Conservation (phyloP, 2,888 invertebrate genomes). For the Luperina nickerlii region DNA sequence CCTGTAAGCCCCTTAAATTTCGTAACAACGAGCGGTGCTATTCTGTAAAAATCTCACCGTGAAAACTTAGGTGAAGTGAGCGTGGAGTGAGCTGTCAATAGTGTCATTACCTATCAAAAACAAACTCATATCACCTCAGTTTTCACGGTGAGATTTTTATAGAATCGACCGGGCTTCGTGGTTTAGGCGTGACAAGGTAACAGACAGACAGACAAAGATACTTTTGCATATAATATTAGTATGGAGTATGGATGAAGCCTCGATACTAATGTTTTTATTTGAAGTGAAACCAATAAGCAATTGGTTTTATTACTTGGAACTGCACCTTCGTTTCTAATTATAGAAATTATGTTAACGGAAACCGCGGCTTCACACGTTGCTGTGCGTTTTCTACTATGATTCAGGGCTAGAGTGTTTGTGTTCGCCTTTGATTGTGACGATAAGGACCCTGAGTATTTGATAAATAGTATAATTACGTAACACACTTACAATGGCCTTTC, state of each 20-base stretch:
- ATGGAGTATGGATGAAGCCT: not conserved
- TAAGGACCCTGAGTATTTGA: not conserved
- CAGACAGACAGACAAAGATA: not conserved
- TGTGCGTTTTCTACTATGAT: conserved; percentile 44
- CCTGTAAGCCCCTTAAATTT: no score
- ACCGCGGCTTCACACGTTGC: conserved; percentile 6
- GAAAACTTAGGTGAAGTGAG: no score
- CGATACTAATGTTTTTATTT: conserved; percentile 7
- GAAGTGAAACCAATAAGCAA: conserved; percentile 40
- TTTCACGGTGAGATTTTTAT: no score
- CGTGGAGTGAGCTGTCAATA: no score
- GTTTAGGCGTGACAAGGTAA: no score
- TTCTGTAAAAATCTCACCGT: no score
- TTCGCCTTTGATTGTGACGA: not conserved
- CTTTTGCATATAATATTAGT: not conserved
- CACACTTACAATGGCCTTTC: not conserved
- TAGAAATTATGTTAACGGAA: conserved; percentile 51
- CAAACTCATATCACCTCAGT: no score
- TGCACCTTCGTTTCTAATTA: conserved; percentile 50
- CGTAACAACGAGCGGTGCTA: no score
- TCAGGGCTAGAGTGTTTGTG: conserved; percentile 24
- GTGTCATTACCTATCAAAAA: no score
- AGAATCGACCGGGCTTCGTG: no score
- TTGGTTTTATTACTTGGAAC: conserved; percentile 26
- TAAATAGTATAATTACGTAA: not conserved